Evolutionary conservation across 2,888 invertebrate genomes (phyloP).

Genomic region (Eristalinus sepulchralis): DNA sequence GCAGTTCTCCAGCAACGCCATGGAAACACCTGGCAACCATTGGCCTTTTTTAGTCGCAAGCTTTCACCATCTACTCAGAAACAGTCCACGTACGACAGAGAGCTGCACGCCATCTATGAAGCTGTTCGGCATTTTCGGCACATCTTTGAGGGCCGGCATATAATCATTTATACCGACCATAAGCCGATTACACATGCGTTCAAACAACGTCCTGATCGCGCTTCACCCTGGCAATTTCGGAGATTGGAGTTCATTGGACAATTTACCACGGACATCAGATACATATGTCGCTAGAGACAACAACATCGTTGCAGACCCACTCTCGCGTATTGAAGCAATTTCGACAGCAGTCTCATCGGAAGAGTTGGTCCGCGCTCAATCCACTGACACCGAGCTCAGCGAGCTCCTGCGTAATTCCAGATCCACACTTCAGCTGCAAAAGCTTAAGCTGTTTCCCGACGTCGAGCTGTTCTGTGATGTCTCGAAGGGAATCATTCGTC

Average conservation of each 20-base stretch:
- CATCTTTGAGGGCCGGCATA: too few species aligned
- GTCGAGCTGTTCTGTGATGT: neutral
- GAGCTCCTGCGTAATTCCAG: neutral
- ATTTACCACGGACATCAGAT: slow-evolving; percentile 8
- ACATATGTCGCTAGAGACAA: neutral
- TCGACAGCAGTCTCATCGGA: too few species aligned
- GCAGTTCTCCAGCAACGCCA: slow-evolving; percentile 10
- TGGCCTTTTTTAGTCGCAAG: slow-evolving; percentile 25
- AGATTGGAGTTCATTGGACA: slow-evolving; percentile 4
- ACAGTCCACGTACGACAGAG: too few species aligned
- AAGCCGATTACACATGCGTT: too few species aligned
- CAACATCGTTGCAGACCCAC: slow-evolving; percentile 17
- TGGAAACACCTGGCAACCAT: slow-evolving; percentile 12
- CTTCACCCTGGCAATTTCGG: too few species aligned
- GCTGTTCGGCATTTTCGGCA: too few species aligned
- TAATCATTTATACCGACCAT: too few species aligned
- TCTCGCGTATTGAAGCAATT: neutral
- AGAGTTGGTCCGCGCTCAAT: too few species aligned
- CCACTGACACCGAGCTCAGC: neutral
- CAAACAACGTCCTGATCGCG: too few species aligned
- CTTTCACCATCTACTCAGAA: too few species aligned
- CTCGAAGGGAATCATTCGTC: neutral
- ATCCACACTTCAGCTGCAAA: neutral
- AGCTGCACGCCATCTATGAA: too few species aligned
- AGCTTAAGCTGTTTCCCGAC: too few species aligned